Evolutionary conservation across 2,113 vertebrate genomes (phyloP).

Genomic region (Tauraco erythrolophus): DNA sequence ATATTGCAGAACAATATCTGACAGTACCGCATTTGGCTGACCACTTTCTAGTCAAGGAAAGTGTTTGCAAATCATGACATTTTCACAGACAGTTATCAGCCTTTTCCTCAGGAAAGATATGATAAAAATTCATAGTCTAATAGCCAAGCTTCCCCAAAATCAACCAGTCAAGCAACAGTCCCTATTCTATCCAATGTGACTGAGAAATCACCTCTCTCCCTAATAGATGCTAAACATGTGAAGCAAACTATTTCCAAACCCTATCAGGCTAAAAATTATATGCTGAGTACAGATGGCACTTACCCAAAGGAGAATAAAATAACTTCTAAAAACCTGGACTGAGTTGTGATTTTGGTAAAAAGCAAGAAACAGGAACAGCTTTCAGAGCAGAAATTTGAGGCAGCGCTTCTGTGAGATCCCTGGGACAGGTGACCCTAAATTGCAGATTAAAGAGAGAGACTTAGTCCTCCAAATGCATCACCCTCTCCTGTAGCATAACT

Average conservation of each 20-base stretch:
- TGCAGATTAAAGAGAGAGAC: not conserved
- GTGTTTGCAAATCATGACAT: not conserved
- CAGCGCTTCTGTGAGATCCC: not conserved
- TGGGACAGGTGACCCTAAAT: not conserved
- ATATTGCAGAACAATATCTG: not conserved
- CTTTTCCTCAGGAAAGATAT: not conserved
- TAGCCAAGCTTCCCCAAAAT: not conserved
- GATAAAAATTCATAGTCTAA: not conserved
- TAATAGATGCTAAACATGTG: not conserved
- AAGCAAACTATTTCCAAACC: not conserved
- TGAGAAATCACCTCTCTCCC: not conserved
- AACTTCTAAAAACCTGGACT: not conserved
- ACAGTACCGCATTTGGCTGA: rapidly evolving
- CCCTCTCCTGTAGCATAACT: not conserved
- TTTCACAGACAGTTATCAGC: not conserved
- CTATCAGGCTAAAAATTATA: not conserved
- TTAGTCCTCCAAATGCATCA: not conserved
- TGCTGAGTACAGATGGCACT: not conserved
- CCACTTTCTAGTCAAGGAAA: not conserved
- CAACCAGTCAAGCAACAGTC: not conserved
- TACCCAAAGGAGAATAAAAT: not conserved
- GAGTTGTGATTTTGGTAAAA: not conserved
- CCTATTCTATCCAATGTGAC: not conserved
- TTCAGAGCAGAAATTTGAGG: not conserved
- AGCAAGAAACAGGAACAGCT: not conserved